A percentile compares a stretch with the other conserved stretches of the same genome.
Conservation (phyloP, 1,140 invertebrate species). For the Drosophila seguyi region DNA sequence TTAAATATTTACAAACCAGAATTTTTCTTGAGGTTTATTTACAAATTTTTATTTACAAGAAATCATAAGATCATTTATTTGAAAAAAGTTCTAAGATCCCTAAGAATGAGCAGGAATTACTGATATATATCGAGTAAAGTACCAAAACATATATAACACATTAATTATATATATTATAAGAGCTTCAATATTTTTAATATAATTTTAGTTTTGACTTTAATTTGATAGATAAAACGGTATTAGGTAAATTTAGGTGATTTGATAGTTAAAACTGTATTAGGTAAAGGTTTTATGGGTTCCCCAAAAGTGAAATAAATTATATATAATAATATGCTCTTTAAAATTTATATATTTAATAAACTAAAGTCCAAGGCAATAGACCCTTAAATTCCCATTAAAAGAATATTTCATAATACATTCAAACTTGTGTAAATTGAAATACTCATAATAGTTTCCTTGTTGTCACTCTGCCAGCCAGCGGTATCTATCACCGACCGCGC, state of each 20-base stretch:
- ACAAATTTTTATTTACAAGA: neutral
- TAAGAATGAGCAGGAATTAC: neutral
- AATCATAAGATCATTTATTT: neutral
- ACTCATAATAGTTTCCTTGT: neutral
- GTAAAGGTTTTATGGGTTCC: too few relatives aligned
- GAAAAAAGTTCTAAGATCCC: neutral
- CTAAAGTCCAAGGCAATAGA: too few relatives aligned
- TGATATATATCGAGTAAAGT: neutral
- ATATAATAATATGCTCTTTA: too few relatives aligned
- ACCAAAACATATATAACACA: too few relatives aligned
- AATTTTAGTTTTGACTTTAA: neutral
- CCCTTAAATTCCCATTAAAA: neutral
- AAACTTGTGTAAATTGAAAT: neutral
- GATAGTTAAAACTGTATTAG: too few relatives aligned
- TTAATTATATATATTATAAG: too few relatives aligned
- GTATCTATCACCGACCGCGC: slow-evolving; percentile 37
- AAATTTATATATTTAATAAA: too few relatives aligned
- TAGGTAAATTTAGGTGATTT: too few relatives aligned
- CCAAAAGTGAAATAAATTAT: too few relatives aligned
- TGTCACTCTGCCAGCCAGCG: slow-evolving; percentile 19
- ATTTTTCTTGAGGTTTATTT: neutral
- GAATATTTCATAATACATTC: neutral
- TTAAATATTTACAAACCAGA: neutral
- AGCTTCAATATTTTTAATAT: too few relatives aligned
- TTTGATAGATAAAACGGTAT: neutral